phyloP scores from a whole-genome alignment of 2,113 vertebrate species.

The Epinephelus cyanopodus region DNA sequence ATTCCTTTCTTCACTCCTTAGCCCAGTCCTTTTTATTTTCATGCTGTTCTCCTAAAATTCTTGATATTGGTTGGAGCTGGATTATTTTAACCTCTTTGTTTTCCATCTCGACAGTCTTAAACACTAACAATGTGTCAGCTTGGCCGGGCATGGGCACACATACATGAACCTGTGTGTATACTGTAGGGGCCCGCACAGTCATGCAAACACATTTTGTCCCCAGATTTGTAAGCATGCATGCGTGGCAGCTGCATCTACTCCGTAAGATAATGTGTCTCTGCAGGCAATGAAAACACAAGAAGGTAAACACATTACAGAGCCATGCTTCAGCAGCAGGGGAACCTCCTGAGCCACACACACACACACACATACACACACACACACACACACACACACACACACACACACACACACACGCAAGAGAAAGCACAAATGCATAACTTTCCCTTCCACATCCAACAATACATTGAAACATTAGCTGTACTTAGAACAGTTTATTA shows the following conservation, averaged over 20 bases:
- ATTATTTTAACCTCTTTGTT: background rate
- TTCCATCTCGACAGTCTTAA: background rate
- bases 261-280: constrained; percentile 15
- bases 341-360: background rate
- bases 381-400: too few relatives aligned
- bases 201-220: background rate
- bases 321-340: constrained; percentile 5
- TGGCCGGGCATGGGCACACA: background rate
- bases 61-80: background rate
- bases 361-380: background rate
- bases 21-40: too few relatives aligned
- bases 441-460: background rate
- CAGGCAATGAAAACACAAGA: constrained; percentile 13
- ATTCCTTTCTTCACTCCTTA: too few relatives aligned
- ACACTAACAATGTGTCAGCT: background rate
- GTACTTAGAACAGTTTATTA: background rate
- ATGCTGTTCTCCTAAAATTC: background rate
- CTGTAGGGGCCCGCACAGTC: too few relatives aligned
- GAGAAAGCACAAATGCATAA: background rate
- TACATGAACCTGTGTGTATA: background rate
- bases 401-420: too few relatives aligned
- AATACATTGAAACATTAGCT: background rate
- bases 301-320: constrained; percentile 5
- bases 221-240: background rate
- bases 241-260: background rate